These are phyloP conservation scores for Rhinopomastus cyanomelas DNA, from an alignment of 2,113 vertebrate species.

Conservation along the genomic window DNA sequence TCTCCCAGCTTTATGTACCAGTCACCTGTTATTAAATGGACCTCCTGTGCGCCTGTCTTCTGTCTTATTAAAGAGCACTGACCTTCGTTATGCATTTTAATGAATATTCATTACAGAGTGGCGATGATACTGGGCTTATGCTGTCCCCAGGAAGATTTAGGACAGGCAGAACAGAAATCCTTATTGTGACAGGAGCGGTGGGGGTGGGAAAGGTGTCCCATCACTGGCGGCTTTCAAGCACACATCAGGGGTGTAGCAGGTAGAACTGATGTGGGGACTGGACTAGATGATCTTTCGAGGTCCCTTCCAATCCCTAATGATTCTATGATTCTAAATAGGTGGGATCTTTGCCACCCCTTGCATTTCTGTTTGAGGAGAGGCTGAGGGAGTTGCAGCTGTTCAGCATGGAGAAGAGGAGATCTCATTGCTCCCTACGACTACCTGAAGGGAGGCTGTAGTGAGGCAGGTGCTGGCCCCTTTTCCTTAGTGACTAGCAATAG, in stretches of 20 bases:
- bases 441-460: too few species aligned
- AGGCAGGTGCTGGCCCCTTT: too few species aligned
- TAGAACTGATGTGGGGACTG: not conserved
- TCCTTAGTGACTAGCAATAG: too few species aligned
- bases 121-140: not conserved
- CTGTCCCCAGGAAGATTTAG: constrained; percentile 31
- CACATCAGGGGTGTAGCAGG: not conserved
- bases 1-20: not conserved
- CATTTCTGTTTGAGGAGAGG: not conserved
- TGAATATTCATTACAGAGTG: constrained; percentile 43
- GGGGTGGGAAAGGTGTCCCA: not conserved
- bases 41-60: not conserved
- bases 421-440: too few species aligned
- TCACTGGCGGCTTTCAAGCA: not conserved
- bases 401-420: too few species aligned
- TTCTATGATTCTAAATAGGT: too few species aligned
- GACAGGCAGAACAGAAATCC: not conserved
- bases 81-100: not conserved
- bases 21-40: constrained; percentile 10
- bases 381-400: too few species aligned
- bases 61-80: constrained; percentile 1
- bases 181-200: not conserved
- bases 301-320: too few species aligned
- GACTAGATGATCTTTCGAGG: too few species aligned
- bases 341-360: not conserved